Conservation (phyloP, 2,113 vertebrate species). For the Nothobranchius kuhntae region DNA sequence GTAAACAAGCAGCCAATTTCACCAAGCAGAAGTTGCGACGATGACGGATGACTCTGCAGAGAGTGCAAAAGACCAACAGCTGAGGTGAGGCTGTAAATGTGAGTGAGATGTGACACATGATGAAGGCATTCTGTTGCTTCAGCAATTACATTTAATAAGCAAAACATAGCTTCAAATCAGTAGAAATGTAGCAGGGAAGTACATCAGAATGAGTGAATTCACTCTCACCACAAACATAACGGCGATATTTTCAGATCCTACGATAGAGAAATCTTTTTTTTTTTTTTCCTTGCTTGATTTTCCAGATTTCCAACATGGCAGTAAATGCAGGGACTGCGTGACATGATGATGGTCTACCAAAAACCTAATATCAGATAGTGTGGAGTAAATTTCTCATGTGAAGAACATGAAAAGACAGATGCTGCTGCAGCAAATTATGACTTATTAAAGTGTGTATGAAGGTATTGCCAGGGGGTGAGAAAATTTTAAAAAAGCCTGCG, state of each 20-base stretch:
- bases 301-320: neutral
- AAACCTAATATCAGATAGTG: constrained; percentile 20
- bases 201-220: neutral
- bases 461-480: constrained; percentile 52
- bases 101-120: neutral
- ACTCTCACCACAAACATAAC: neutral
- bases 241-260: neutral
- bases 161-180: neutral
- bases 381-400: constrained; percentile 18
- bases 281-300: neutral
- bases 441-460: constrained; percentile 66
- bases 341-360: constrained; percentile 21
- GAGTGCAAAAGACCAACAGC: neutral
- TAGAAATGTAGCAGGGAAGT: neutral
- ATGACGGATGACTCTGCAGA: neutral
- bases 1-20: neutral
- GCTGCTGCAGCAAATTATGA: constrained; percentile 53
- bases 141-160: neutral
- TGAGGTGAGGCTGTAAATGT: neutral
- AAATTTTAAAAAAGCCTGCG: constrained; percentile 26
- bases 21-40: neutral
- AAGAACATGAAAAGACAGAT: constrained; percentile 32
- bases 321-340: constrained; percentile 14
- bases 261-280: too few species aligned
- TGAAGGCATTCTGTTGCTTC: neutral